Conservation (phyloP, 2,113 vertebrate genomes). For the Sigmodon hispidus region DNA sequence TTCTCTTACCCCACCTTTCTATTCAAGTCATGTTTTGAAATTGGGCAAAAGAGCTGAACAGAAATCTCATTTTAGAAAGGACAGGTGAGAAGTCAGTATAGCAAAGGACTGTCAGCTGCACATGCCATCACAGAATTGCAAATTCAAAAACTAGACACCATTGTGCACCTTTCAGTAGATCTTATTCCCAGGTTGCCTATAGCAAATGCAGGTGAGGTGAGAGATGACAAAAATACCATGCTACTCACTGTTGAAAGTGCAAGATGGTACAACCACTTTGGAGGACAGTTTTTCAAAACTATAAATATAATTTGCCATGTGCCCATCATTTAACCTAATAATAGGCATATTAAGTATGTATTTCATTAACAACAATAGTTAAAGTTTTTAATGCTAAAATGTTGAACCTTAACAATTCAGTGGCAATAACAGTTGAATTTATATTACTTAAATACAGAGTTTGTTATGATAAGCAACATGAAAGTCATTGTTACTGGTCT, state of each 20-base stretch:
- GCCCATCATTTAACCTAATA: neutral
- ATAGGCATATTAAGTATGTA: neutral
- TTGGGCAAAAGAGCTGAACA: neutral
- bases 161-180: neutral
- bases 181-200: neutral
- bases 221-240: neutral
- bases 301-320: neutral
- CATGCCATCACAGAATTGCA: neutral
- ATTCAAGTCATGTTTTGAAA: no score
- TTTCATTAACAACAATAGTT: neutral
- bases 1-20: no score
- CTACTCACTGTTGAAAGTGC: neutral
- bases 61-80: neutral
- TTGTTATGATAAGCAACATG: neutral
- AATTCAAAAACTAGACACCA: neutral
- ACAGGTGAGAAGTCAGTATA: neutral
- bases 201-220: neutral
- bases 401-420: neutral
- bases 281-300: neutral
- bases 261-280: neutral
- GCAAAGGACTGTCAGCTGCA: neutral
- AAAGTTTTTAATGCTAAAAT: neutral
- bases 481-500: neutral
- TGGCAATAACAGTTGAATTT: neutral
- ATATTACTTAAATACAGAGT: neutral